phyloP scores from a whole-genome alignment of 2,888 invertebrate species.

The Diplazon laetatorius region DNA sequence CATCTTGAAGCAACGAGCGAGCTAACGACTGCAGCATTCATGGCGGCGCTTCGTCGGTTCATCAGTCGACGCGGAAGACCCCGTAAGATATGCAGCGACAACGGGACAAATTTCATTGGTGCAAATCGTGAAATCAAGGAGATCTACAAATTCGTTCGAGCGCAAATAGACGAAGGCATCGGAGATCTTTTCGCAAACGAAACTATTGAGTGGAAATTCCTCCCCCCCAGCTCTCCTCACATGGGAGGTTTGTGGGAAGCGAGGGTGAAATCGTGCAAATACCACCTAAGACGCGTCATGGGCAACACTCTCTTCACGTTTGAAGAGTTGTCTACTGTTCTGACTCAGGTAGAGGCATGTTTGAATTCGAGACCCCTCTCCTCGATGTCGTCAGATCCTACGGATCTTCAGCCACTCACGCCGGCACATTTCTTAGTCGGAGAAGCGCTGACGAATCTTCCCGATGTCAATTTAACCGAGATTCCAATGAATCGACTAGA shows the following conservation, averaged over 20 bases:
- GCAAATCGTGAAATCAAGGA: conserved; percentile 28
- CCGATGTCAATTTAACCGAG: conserved; percentile 36
- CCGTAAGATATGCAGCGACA: background rate
- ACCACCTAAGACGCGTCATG: conserved; percentile 56
- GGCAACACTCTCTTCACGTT: conserved; percentile 51
- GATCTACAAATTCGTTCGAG: background rate
- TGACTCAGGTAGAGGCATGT: conserved; percentile 52
- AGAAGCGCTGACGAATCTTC: conserved; percentile 29
- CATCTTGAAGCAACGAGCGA: conserved; percentile 12
- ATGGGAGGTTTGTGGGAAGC: conserved; percentile 72
- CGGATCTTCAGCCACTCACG: conserved; percentile 46
- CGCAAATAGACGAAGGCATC: too few relatives aligned
- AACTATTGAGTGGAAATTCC: conserved; percentile 68
- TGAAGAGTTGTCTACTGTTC: conserved; percentile 63
- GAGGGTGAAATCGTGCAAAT: conserved; percentile 68
- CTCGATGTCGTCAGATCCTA: conserved; percentile 55
- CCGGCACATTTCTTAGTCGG: conserved; percentile 59
- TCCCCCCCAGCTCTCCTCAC: conserved; percentile 67
- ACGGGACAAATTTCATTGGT: conserved; percentile 16
- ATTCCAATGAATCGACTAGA: conserved; percentile 45
- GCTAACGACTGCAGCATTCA: conserved; percentile 3
- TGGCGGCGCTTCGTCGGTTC: conserved; percentile 13
- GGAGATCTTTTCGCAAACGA: background rate
- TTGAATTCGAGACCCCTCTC: conserved; percentile 58
- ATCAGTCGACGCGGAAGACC: conserved; percentile 7